These are phyloP conservation scores for Eupithecia insigniata DNA, from an alignment of 2,888 invertebrate species.

Conservation along the genomic window DNA sequence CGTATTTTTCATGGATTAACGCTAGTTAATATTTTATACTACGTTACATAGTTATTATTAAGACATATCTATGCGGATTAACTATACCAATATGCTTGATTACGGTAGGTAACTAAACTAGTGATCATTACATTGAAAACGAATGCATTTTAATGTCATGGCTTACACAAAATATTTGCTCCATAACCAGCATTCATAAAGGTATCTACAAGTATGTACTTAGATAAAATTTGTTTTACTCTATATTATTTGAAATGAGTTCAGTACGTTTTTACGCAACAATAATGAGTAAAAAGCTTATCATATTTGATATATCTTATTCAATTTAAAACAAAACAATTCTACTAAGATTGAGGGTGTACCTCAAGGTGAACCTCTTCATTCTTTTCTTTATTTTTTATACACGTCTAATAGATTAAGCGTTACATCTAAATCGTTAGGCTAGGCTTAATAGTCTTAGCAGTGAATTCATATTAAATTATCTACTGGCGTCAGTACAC, in stretches of 20 bases:
- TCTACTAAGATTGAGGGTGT: conserved; percentile 43
- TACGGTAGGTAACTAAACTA: conserved; percentile 4
- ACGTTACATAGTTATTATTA: conserved; percentile 42
- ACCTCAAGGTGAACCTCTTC: conserved; percentile 40
- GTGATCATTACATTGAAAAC: conserved; percentile 36
- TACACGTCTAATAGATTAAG: conserved; percentile 45
- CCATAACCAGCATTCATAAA: conserved; percentile 71
- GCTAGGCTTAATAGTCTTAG: conserved; percentile 55
- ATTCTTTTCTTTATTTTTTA: conserved; percentile 32
- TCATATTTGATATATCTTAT: conserved; percentile 44
- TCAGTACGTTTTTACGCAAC: conserved; percentile 61
- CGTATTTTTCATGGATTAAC: conserved; percentile 81
- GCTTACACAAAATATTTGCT: conserved; percentile 56
- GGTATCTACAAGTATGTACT: conserved; percentile 61
- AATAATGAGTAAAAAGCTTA: conserved; percentile 52
- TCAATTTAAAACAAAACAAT: conserved; percentile 35
- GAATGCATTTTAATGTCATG: conserved; percentile 39
- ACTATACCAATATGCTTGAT: conserved; percentile 22
- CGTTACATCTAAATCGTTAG: conserved; percentile 50
- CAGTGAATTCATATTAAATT: conserved; percentile 58
- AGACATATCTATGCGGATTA: conserved; percentile 34
- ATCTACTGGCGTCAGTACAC: conserved; percentile 60
- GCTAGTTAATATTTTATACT: conserved; percentile 56
- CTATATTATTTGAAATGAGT: conserved; percentile 55
- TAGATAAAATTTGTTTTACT: conserved; percentile 46